Percentiles rank a stretch among this genome's conserved stretches.
phyloP scores from a whole-genome alignment of 2,888 invertebrate species.

The Choristoneura rosaceana region DNA sequence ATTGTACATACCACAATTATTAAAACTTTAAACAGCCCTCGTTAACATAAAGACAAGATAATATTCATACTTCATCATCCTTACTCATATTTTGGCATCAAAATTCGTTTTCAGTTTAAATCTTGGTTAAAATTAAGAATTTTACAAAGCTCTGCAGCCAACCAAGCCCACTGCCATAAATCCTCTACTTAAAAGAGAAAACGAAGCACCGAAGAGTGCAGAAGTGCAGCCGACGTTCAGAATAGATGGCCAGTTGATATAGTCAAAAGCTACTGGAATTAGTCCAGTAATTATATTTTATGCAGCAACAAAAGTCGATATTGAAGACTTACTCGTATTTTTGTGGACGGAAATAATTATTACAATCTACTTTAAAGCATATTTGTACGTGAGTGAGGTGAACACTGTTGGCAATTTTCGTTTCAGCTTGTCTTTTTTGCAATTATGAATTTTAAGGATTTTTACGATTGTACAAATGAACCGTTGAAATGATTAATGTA shows the following conservation, averaged over 20 bases:
- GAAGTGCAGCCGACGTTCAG: constrained; percentile 33
- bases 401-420: background rate
- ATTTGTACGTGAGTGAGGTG: background rate
- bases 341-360: background rate
- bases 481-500: too few species aligned
- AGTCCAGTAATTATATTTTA: constrained; percentile 4
- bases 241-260: constrained; percentile 30
- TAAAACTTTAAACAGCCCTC: too few species aligned
- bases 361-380: background rate
- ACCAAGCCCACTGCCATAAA: constrained; percentile 24
- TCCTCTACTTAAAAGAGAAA: constrained; percentile 30
- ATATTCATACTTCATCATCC: too few species aligned
- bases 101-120: background rate
- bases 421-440: background rate
- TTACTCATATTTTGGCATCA: too few species aligned
- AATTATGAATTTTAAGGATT: background rate
- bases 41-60: too few species aligned
- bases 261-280: constrained; percentile 1
- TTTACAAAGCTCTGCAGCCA: constrained; percentile 16
- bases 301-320: background rate
- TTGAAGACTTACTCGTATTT: background rate
- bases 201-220: constrained; percentile 33
- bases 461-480: too few species aligned
- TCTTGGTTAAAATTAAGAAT: constrained; percentile 5
- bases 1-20: too few species aligned